Conservation (phyloP, 92 coral and sea anemone genomes). For the Porites evermanni region DNA sequence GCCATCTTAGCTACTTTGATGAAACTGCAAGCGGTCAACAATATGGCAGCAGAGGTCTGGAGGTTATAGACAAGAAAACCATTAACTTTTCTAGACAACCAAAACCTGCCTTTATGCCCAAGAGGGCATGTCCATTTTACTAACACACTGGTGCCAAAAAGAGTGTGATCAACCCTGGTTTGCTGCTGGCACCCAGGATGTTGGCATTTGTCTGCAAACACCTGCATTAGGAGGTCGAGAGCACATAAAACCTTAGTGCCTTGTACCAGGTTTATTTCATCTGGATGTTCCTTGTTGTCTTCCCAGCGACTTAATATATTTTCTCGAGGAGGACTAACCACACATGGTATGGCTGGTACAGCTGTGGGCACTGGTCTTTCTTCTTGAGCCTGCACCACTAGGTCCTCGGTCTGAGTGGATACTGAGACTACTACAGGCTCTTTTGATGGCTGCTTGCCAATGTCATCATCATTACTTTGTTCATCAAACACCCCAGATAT, state of each 20-base stretch:
- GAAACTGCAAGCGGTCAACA: conserved; percentile 52
- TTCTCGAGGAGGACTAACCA: not conserved
- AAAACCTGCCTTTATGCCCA: conserved; percentile 57
- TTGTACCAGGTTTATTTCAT: conserved; percentile 3
- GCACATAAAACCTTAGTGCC: not conserved
- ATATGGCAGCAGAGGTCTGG: conserved; percentile 53
- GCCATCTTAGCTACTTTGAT: conserved; percentile 36
- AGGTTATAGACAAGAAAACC: conserved; percentile 58
- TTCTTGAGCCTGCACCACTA: conserved; percentile 1
- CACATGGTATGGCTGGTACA: conserved; percentile 3
- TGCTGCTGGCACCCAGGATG: conserved; percentile 25
- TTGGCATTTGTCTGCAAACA: conserved; percentile 34
- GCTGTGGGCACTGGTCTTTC: conserved; percentile 3
- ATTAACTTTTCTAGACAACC: conserved; percentile 51
- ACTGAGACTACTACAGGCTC: conserved; percentile 20
- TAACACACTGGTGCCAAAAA: conserved; percentile 19
- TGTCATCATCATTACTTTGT: not conserved
- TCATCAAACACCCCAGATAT: conserved; percentile 10
- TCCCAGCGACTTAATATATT: conserved; percentile 27
- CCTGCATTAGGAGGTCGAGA: not conserved
- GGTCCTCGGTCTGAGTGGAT: conserved; percentile 26
- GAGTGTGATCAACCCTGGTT: conserved; percentile 5
- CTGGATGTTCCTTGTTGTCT: not conserved
- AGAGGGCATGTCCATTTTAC: conserved; percentile 37
- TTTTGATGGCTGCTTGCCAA: conserved; percentile 6